Base-by-base conservation (phyloP, 2,113 vertebrate species). In the human region DNA sequence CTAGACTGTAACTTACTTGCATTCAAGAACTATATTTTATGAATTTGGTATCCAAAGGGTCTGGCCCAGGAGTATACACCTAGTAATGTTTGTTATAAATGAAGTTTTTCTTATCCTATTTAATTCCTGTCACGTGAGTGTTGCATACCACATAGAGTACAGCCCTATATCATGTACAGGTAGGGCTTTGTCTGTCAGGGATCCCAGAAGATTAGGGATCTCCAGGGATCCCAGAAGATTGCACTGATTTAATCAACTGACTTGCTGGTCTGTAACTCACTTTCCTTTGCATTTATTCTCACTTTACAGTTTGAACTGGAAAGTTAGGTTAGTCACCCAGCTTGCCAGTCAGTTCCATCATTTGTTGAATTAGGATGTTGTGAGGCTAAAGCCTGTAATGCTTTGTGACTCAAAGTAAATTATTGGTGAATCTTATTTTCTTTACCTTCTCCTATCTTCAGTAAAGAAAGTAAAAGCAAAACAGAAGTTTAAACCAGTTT, bases 21-120 rank as follows among this genome's bases (percentile, higher is more conserved):
- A 64, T 87, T 97, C 23, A 76, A 72, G 92, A 88, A 72, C 25
- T 88, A 9, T 89, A 55, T 88, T 90, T 43, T 48, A 38, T 78
- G 68, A 48, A 59, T 78, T 96, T 93, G 90, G 55, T 86, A 43
- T 79, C n/a, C 25, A 78, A 59, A 68, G 72, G 23, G 11, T 16
- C 45, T 79, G 32, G 38, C 30, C 66, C 48, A 76, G 59, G 50
- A 57, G 32, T 90, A 76, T 87, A 95, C 12, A 73, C 38, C 32
- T 76, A n/a, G 7, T 6, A 48, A 20, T 43, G 43, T 88, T 72
- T 83, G 38, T 68, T 70, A 30, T 91, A 70, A 85, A 50, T 50
- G 55, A 75, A 57, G 25, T 8, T 70, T 92, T 96, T 64, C 50
- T 0, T 20, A 18, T 81, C 78, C 22, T 89, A 2, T 50, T n/a